phyloP scores from a whole-genome alignment of 2,797 vertebrate genomes.

The Melanotaenia maccullochi region DNA sequence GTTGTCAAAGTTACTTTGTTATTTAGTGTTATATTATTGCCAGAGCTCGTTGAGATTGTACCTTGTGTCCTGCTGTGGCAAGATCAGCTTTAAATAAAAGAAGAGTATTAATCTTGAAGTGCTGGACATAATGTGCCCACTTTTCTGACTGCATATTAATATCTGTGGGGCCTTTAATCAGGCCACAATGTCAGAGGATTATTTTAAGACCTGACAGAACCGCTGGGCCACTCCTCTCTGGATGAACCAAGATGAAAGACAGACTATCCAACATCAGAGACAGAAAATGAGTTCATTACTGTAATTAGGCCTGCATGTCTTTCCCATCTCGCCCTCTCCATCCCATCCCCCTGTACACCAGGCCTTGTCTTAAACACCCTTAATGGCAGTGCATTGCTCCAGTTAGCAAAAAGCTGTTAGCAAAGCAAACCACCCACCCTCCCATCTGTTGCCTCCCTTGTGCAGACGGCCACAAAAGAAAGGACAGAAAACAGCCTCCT shows the following conservation, averaged over 20 bases:
- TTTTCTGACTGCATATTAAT: slow-evolving; percentile 70
- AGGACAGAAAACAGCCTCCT: slow-evolving; percentile 69
- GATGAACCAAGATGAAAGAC: slow-evolving; percentile 71
- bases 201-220: slow-evolving; percentile 79
- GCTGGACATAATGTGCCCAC: slow-evolving; percentile 47
- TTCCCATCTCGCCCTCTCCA: slow-evolving; percentile 40
- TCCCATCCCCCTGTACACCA: slow-evolving; percentile 45
- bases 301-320: slow-evolving; percentile 75
- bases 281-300: slow-evolving; percentile 79
- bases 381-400: slow-evolving; percentile 75
- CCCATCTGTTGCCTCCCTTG: slow-evolving; percentile 70
- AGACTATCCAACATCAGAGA: slow-evolving; percentile 63
- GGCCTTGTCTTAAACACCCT: slow-evolving; percentile 75
- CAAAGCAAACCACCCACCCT: slow-evolving; percentile 62
- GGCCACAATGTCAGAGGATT: slow-evolving; percentile 79
- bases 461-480: slow-evolving; percentile 57
- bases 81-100: slow-evolving; percentile 36
- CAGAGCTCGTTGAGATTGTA: slow-evolving; percentile 25
- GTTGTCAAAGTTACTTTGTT: slow-evolving; percentile 30
- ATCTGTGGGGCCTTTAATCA: slow-evolving; percentile 74
- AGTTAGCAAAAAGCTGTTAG: slow-evolving; percentile 73
- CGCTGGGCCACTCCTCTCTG: slow-evolving; percentile 59
- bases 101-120: slow-evolving; percentile 51
- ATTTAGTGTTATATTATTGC: slow-evolving; percentile 17
- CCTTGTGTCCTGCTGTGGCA: slow-evolving; percentile 17